Conservation (phyloP, 2,888 invertebrate genomes). For the Conomelus anceps region DNA sequence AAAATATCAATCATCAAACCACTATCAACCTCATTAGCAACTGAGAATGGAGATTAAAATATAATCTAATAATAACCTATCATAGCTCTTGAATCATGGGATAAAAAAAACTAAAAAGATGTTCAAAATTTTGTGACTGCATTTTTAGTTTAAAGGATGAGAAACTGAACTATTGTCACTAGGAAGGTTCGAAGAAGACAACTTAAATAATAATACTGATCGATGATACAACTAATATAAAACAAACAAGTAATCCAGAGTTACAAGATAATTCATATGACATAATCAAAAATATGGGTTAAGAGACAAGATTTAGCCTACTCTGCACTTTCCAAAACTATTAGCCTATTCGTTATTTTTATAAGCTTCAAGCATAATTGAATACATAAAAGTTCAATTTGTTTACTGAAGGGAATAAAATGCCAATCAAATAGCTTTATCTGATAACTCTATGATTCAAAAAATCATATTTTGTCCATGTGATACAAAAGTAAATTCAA, state of each 20-base stretch:
- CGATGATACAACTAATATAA: neutral
- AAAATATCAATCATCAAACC: neutral
- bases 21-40: neutral
- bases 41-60: neutral
- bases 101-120: neutral
- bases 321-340: neutral
- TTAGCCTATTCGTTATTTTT: neutral
- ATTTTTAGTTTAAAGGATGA: neutral
- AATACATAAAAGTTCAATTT: neutral
- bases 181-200: neutral
- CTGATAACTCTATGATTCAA: neutral
- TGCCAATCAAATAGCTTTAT: neutral
- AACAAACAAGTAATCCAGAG: neutral
- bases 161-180: neutral
- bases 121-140: neutral
- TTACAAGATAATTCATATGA: neutral
- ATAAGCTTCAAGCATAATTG: neutral
- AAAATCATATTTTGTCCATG: neutral
- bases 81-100: neutral
- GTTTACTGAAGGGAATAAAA: neutral
- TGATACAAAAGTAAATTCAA: neutral
- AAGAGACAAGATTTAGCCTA: no score
- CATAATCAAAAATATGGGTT: neutral
- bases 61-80: neutral
- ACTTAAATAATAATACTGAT: neutral